Evolutionary conservation across 1,140 invertebrate genomes (phyloP).

Genomic region (Charaxes varanes): DNA sequence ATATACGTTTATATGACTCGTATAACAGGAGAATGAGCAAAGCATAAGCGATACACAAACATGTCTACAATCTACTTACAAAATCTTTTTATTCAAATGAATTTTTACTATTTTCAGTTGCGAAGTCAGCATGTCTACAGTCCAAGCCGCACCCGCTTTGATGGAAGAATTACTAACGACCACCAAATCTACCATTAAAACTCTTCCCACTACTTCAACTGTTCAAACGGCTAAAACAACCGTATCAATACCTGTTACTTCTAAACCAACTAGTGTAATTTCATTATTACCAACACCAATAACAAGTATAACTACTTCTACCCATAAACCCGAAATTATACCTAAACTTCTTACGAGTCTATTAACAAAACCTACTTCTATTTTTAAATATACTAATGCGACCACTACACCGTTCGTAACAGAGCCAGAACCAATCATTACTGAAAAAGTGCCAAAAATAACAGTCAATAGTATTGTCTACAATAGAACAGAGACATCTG

Average conservation of each 20-base stretch:
- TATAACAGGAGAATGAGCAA: too few relatives aligned
- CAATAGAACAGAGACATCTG: conserved; percentile 36
- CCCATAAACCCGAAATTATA: conserved; percentile 16
- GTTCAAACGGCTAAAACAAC: conserved; percentile 21
- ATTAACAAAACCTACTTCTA: conserved; percentile 9
- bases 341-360: conserved; percentile 5
- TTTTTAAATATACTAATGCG: conserved; percentile 5
- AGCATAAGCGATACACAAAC: too few relatives aligned
- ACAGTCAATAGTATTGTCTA: conserved; percentile 23
- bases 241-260: conserved; percentile 7
- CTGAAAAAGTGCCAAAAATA: conserved; percentile 9
- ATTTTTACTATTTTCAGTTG: conserved; percentile 46
- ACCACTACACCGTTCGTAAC: conserved; percentile 11
- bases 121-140: conserved; percentile 46
- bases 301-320: conserved; percentile 12
- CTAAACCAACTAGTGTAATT: conserved; percentile 9
- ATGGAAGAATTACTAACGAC: conserved; percentile 57
- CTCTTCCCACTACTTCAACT: conserved; percentile 28
- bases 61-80: too few relatives aligned
- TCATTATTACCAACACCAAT: conserved; percentile 5
- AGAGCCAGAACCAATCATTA: conserved; percentile 5
- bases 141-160: conserved; percentile 34
- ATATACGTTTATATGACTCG: too few relatives aligned
- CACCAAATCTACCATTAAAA: conserved; percentile 37
- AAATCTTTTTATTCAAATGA: too few relatives aligned